A percentile compares a stretch with the other conserved stretches of the same genome.
phyloP scores from a whole-genome alignment of 2,888 invertebrate species.

The Aphrophora alni region DNA sequence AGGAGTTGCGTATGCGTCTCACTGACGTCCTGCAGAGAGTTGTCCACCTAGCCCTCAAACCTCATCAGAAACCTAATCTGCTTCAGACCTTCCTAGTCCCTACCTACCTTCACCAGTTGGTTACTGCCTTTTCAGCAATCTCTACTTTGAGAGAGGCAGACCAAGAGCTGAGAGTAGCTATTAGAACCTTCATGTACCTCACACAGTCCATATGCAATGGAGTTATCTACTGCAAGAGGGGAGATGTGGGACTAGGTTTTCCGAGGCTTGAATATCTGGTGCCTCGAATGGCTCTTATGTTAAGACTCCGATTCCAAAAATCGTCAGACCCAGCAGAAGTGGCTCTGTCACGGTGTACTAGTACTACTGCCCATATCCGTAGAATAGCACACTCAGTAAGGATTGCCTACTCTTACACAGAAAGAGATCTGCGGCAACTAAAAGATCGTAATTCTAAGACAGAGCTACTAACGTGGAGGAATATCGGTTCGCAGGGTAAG shows the following conservation, averaged over 20 bases:
- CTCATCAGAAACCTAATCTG: no score
- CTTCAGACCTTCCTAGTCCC: conserved; percentile 17
- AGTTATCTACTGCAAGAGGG: conserved; percentile 51
- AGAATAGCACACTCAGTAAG: not conserved
- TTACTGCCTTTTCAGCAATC: not conserved
- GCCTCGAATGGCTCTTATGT: not conserved
- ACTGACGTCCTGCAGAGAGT: not conserved
- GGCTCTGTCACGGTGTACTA: not conserved
- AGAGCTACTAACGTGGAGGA: no score
- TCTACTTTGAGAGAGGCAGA: no score
- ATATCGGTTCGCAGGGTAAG: not conserved
- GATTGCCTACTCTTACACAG: no score
- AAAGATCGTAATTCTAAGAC: no score
- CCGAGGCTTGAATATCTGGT: conserved; percentile 50
- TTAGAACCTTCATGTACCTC: conserved; percentile 47
- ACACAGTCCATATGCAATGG: conserved; percentile 48
- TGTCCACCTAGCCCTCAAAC: no score
- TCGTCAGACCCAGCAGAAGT: not conserved
- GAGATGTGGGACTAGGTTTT: conserved; percentile 54
- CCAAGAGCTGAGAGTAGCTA: conserved; percentile 3
- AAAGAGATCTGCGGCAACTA: no score
- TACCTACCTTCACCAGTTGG: conserved; percentile 24
- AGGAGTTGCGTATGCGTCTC: not conserved
- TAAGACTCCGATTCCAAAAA: not conserved
- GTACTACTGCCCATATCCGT: not conserved